Evolutionary conservation across 1,140 invertebrate species (phyloP).

Genomic region (Anastrepha obliqua): DNA sequence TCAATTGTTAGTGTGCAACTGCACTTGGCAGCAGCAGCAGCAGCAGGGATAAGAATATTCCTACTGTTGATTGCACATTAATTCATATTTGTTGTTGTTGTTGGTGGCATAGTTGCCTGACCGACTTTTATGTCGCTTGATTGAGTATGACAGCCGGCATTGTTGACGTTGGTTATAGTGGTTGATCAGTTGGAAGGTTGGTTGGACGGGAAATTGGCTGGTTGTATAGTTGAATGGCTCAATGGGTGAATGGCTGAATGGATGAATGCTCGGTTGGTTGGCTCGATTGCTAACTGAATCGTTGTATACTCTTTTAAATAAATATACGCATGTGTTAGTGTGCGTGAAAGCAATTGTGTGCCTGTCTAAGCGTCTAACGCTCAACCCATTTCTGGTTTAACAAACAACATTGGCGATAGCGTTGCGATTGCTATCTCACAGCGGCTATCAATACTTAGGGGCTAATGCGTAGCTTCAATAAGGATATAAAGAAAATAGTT

Average conservation of each 20-base stretch:
- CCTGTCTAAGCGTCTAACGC: not conserved
- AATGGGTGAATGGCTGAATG: not conserved
- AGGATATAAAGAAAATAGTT: too few species aligned
- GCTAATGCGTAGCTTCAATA: too few species aligned
- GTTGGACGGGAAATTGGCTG: not conserved
- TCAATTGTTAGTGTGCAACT: not conserved
- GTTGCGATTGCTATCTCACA: too few species aligned
- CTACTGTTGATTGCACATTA: not conserved
- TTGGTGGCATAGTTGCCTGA: not conserved
- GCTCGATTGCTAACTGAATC: not conserved
- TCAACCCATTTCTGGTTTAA: not conserved
- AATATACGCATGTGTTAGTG: not conserved
- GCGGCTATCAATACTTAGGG: too few species aligned
- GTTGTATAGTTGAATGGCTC: not conserved
- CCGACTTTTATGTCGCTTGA: conserved; percentile 29
- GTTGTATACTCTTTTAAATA: not conserved
- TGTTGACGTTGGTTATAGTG: conserved; percentile 39
- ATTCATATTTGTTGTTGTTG: not conserved
- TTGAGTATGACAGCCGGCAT: conserved; percentile 47
- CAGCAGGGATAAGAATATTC: not conserved
- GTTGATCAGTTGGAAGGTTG: not conserved
- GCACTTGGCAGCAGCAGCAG: not conserved
- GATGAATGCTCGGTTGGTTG: not conserved
- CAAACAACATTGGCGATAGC: not conserved
- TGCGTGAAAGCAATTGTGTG: not conserved